Evolutionary conservation across 1,140 invertebrate genomes (phyloP), one percentile per base, ranked within the genome.

Genomic region (Cyphomyrmex costatus): DNA sequence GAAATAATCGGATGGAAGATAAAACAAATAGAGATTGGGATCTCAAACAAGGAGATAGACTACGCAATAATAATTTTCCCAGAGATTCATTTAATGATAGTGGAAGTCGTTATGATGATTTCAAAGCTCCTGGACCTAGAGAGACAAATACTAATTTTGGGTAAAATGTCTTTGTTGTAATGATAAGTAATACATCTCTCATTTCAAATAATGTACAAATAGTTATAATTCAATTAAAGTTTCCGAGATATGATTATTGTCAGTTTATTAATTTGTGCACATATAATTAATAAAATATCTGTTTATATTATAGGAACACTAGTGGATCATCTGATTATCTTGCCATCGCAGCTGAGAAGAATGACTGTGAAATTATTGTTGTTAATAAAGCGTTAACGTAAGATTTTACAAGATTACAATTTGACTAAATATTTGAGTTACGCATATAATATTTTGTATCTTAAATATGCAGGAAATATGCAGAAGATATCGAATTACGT

Each of bases 341-440:
- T 30, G 90, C 96, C n/a, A 92, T 95, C 4, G 93, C 95, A 8
- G 92, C 95, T 60, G 96, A 97, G 60, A 95, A 97, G 91, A 98
- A 98, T 95, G 98, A 98, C 92, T 98, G 98, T 94, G 98, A 98
- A 95, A 98, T 98, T 77, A 98, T 98, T 89, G 97, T 98, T 16
- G 96, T 98, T 0, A 97, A 97, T 42, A 98, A 98, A 94, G 93
- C 95, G 10, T 96, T 98, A 68, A 98, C 97, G 98, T 98, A 96
- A 97, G 96, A 96, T 82, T 60, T 65, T 63, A 42, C 80, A 66
- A 84, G 56, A 42, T 12, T 33, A 78, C 5, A 24, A n/a, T 71
- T 8, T 16, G 36, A 19, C 21, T 42, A n/a, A 19, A 53, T 66
- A 71, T 68, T 94, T 95, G 21, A 58, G 0, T 56, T 42, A 36